Evolutionary conservation across 92 coral and sea anemone genomes (phyloP).

Genomic region (Epizoanthus rinbou): DNA sequence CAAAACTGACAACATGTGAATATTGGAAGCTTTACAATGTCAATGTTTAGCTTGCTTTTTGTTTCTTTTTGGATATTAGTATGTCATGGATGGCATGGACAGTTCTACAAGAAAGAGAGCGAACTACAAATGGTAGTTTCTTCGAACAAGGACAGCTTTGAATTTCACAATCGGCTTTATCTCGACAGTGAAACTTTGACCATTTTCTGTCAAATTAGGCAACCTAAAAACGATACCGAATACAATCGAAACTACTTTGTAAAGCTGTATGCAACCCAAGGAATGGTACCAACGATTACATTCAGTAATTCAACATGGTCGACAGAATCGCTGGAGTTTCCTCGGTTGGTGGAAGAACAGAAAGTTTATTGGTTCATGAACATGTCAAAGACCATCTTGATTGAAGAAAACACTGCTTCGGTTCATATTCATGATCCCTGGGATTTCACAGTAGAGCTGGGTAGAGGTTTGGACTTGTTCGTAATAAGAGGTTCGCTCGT

Average conservation of each 20-base stretch:
- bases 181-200: conserved; percentile 50
- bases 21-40: background rate
- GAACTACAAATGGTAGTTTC: conserved; percentile 55
- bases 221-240: conserved; percentile 69
- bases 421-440: conserved; percentile 61
- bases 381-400: conserved; percentile 57
- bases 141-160: conserved; percentile 45
- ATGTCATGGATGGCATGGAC: conserved; percentile 14
- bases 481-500: conserved; percentile 79
- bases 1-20: conserved; percentile 1
- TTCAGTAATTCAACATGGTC: conserved; percentile 81
- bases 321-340: conserved; percentile 62
- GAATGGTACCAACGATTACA: conserved; percentile 79
- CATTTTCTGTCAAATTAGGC: conserved; percentile 77
- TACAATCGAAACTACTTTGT: conserved; percentile 70
- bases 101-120: conserved; percentile 29
- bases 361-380: conserved; percentile 65
- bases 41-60: background rate
- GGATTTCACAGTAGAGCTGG: conserved; percentile 78
- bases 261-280: conserved; percentile 66
- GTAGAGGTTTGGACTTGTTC: conserved; percentile 78
- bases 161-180: conserved; percentile 66
- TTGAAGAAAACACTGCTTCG: conserved; percentile 22
- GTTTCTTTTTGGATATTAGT: background rate
- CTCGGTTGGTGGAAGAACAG: conserved; percentile 43